Conservation (phyloP, 2,113 vertebrate species). For the Acanthochromis polyacanthus region DNA sequence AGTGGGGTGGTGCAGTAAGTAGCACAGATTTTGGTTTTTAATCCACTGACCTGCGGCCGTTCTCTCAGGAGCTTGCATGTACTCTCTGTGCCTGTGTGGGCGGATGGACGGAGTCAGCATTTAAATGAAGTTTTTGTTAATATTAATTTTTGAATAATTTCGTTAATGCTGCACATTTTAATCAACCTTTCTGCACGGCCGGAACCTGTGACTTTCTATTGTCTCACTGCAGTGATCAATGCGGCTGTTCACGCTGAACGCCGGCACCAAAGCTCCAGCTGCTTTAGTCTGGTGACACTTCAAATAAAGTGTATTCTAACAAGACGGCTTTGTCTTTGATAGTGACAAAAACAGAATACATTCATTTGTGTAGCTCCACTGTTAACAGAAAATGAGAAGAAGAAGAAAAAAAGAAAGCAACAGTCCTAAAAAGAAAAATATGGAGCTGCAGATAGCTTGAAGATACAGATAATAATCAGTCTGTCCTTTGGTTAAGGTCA, state of each 20-base stretch:
- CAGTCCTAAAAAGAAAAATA: not conserved
- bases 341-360: too few species aligned
- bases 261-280: not conserved
- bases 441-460: not conserved
- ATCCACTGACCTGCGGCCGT: not conserved
- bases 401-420: not conserved
- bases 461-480: constrained; percentile 7
- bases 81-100: not conserved
- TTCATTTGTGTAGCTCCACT: not conserved
- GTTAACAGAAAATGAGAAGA: not conserved
- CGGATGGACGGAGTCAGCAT: not conserved
- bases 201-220: not conserved
- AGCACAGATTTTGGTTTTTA: not conserved
- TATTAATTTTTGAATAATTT: not conserved
- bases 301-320: not conserved
- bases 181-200: too few species aligned
- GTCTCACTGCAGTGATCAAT: not conserved
- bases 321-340: too few species aligned
- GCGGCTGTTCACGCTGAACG: not conserved
- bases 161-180: not conserved
- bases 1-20: not conserved
- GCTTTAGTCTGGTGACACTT: not conserved
- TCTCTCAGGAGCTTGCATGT: not conserved
- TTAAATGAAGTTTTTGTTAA: not conserved
- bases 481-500: constrained; percentile 3